These are phyloP conservation scores for Nibea coibor DNA, from an alignment of 2,113 vertebrate genomes.

Conservation along the genomic window DNA sequence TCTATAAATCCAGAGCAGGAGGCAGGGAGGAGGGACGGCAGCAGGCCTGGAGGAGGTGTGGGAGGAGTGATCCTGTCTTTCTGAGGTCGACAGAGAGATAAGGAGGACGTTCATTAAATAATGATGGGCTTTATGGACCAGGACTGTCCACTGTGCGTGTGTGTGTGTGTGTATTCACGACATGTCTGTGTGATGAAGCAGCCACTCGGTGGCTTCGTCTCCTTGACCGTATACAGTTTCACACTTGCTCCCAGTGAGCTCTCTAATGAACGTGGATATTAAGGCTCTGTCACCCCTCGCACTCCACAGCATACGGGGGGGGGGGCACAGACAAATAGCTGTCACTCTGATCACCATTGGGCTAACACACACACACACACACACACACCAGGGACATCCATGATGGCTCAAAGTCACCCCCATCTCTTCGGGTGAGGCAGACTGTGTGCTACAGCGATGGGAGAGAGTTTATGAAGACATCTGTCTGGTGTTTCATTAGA, in stretches of 20 bases:
- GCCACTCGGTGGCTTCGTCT: background rate
- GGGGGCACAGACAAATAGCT: constrained; percentile 46
- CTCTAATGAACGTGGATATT: constrained; percentile 58
- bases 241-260: constrained; percentile 16
- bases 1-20: background rate
- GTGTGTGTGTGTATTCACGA: constrained; percentile 38
- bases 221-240: constrained; percentile 6
- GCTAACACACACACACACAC: constrained; percentile 23
- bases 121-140: constrained; percentile 23
- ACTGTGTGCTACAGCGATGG: constrained; percentile 23
- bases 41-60: constrained; percentile 8
- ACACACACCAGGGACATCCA: constrained; percentile 36
- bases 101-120: constrained; percentile 34
- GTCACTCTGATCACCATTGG: constrained; percentile 60
- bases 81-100: constrained; percentile 12
- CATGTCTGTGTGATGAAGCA: constrained; percentile 15
- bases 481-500: constrained; percentile 76
- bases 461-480: constrained; percentile 70
- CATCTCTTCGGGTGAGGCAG: constrained; percentile 50
- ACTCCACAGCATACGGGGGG: constrained; percentile 40
- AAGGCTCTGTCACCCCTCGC: constrained; percentile 60
- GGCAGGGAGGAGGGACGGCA: background rate
- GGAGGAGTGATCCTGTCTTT: constrained; percentile 31
- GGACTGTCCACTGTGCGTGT: background rate
- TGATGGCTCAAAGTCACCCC: constrained; percentile 76